These are phyloP conservation scores for Gila orcuttii DNA, from an alignment of 2,113 vertebrate species.

Conservation along the genomic window DNA sequence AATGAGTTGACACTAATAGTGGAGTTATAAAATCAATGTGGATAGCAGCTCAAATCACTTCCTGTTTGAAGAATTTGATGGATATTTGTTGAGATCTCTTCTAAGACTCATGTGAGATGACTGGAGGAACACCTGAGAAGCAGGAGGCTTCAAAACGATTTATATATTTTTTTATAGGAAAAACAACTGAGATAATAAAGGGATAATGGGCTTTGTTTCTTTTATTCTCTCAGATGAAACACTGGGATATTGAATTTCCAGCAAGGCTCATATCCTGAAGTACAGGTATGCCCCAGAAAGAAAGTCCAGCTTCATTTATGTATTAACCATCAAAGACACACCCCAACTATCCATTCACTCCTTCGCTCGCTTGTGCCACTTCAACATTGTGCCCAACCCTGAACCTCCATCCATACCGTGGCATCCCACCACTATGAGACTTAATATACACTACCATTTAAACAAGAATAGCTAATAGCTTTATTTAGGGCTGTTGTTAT, in stretches of 20 bases:
- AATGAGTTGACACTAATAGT: not conserved
- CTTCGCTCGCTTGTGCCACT: not conserved
- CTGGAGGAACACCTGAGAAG: not conserved
- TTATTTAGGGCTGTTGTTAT: not conserved
- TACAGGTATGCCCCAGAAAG: slow-evolving; percentile 70
- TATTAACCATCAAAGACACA: slow-evolving; percentile 81
- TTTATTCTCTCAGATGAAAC: slow-evolving; percentile 64
- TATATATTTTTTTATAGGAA: not conserved
- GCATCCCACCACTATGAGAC: not conserved
- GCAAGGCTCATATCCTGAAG: slow-evolving; percentile 79
- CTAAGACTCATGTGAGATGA: not conserved
- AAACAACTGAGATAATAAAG: slow-evolving; percentile 13
- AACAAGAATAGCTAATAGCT: not conserved
- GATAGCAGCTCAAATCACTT: not conserved
- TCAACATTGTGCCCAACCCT: not conserved
- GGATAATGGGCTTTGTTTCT: slow-evolving; percentile 30
- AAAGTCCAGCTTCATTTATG: slow-evolving; percentile 82
- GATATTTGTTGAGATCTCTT: not conserved
- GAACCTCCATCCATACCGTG: not conserved
- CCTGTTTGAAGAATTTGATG: not conserved
- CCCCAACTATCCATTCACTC: slow-evolving; percentile 48
- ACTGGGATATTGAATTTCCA: slow-evolving; percentile 81
- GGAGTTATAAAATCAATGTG: not conserved
- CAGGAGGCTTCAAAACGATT: slow-evolving; percentile 1
- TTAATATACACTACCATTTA: not conserved